A percentile compares a stretch with the other conserved stretches of the same genome.
Evolutionary conservation across 2,113 vertebrate species (phyloP).

Genomic region (Thomomys bottae): DNA sequence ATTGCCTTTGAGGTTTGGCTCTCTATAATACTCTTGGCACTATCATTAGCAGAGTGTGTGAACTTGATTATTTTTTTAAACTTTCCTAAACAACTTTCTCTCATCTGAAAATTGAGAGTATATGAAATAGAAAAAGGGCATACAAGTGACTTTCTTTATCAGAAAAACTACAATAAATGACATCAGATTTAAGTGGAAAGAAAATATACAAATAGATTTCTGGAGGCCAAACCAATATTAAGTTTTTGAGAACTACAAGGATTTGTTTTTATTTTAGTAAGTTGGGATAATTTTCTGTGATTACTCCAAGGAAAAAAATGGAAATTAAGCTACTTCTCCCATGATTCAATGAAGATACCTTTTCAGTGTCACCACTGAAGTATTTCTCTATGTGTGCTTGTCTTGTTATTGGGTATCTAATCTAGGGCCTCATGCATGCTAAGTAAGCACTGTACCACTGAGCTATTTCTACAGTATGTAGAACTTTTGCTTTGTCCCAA

Average conservation of each 20-base stretch:
- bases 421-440: not conserved
- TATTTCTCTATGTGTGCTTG: not conserved
- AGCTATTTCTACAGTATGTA: not conserved
- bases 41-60: not conserved
- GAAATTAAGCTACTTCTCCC: not conserved
- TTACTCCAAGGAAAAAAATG: not conserved
- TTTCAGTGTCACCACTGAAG: not conserved
- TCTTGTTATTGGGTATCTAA: not conserved
- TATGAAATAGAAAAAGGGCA: not conserved
- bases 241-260: not conserved
- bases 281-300: not conserved
- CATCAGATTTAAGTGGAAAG: not conserved
- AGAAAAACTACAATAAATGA: not conserved
- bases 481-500: not conserved
- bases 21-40: not conserved
- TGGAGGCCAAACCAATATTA: not conserved
- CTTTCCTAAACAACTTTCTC: not conserved
- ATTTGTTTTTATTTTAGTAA: not conserved
- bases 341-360: not conserved
- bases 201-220: not conserved
- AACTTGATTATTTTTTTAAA: not conserved
- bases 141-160: not conserved
- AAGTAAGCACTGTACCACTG: not conserved
- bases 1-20: conserved; percentile 23
- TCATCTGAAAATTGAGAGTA: not conserved